phyloP scores from a whole-genome alignment of 2,113 vertebrate genomes.

The Seriola aureovittata region DNA sequence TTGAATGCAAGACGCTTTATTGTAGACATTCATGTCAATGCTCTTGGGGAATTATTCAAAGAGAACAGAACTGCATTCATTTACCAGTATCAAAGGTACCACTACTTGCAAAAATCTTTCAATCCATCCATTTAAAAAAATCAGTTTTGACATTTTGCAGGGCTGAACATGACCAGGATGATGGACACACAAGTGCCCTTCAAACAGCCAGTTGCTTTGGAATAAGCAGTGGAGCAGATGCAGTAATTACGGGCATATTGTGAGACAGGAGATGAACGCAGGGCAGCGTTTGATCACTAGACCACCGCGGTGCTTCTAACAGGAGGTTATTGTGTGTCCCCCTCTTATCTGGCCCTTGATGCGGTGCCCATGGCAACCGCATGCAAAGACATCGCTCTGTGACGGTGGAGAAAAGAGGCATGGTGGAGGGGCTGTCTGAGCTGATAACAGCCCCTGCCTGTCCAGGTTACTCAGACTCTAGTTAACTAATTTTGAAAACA shows the following conservation, averaged over 20 bases:
- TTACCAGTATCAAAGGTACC: neutral
- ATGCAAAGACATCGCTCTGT: conserved; percentile 49
- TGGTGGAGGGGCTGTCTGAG: neutral
- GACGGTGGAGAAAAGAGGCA: conserved; percentile 25
- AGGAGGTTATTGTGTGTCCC: conserved; percentile 73
- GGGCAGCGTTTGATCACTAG: conserved; percentile 73
- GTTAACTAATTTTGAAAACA: neutral
- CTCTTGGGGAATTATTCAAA: too few relatives aligned
- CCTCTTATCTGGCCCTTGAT: conserved; percentile 83
- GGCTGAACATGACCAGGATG: conserved; percentile 7
- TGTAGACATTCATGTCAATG: too few relatives aligned
- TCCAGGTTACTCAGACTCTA: conserved; percentile 1
- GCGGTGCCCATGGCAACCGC: conserved; percentile 77
- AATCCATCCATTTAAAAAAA: neutral
- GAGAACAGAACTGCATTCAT: neutral
- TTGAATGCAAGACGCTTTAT: neutral
- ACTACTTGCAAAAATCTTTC: neutral
- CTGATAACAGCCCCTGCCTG: conserved; percentile 22
- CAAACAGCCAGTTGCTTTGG: conserved; percentile 44
- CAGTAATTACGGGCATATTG: conserved; percentile 68
- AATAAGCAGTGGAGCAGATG: conserved; percentile 32
- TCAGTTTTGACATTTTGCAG: neutral
- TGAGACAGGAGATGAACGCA: conserved; percentile 60
- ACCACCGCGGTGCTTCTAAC: conserved; percentile 67
- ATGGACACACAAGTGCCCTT: conserved; percentile 37